Base-by-base conservation (phyloP, 2,113 vertebrate species). In the Coturnix japonica region DNA sequence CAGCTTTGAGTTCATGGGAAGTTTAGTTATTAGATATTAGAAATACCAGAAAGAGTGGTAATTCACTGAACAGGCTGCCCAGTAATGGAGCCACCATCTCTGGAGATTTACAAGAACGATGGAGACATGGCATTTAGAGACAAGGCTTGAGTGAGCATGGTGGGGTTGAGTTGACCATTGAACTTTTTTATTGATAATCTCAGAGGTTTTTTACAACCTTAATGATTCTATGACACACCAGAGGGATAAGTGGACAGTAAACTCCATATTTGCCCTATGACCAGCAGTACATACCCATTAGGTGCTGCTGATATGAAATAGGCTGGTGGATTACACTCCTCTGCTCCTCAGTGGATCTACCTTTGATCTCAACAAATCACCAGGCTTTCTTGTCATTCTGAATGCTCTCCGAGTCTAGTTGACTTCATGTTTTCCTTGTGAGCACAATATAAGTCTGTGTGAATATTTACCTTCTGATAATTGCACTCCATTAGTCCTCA, bases 341-440 rank as follows among this genome's bases (percentile, higher is more conserved):
- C 25, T n/a, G 0, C 7, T 46, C 8, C 19, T 14, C 30, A 14
- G 11, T 14, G 65, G 79, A 85, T 23, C n/a, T 28, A 51, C 7
- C 15, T 8, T 72, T 25, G 2, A 5, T 51, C 4, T 9, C 18
- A 79, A 69, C 30, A 30, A 17, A n/a, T 47, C 22, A 28, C 7
- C 3, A 2, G 7, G 3, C 49, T 82, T 81, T 54, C 8, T 31
- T 30, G 44, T 9, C 13, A 85, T 79, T 44, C 41, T 1, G 0
- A 73, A 5, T 17, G 41, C n/a, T 92, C 49, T 77, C 26, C n/a
- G 39, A 39, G 25, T 76, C 54, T 17, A 25, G 33, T 14, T 20
- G 30, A 35, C 11, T 47, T 53, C 1, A 5, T 63, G 39, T 39
- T 72, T 82, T 61, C 61, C 30, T 51, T 33, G 7, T 8, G 57